These are phyloP conservation scores for Acronicta alni DNA, from an alignment of 2,888 invertebrate genomes.

Conservation along the genomic window DNA sequence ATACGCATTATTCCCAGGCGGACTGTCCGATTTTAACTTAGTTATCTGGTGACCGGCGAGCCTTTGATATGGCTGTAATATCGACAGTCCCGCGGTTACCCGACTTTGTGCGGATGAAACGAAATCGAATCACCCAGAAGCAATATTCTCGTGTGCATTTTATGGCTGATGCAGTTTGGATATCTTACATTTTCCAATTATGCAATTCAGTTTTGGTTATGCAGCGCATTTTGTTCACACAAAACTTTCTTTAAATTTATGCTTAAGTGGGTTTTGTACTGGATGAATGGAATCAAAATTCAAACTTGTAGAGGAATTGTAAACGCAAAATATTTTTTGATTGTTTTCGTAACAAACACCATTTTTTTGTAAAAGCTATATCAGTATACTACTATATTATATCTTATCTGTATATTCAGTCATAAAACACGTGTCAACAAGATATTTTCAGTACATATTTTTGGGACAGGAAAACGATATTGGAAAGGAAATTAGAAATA, in stretches of 20 bases:
- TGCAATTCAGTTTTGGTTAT: constrained; percentile 9
- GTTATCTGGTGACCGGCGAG: constrained; percentile 33
- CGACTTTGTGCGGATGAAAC: constrained; percentile 44
- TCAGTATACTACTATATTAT: too few species aligned
- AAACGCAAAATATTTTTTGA: too few species aligned
- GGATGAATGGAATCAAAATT: neutral
- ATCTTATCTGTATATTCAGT: neutral
- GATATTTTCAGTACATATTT: constrained; percentile 6
- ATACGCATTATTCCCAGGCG: neutral
- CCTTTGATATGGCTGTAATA: constrained; percentile 50
- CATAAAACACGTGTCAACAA: constrained; percentile 4
- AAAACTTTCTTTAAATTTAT: neutral
- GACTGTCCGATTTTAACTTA: constrained; percentile 33
- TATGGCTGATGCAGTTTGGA: constrained; percentile 29
- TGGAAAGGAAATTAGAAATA: constrained; percentile 27
- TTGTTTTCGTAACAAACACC: too few species aligned
- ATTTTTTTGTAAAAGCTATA: too few species aligned
- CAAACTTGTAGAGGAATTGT: too few species aligned
- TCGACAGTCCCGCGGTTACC: constrained; percentile 40
- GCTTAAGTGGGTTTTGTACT: neutral
- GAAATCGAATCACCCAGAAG: constrained; percentile 49
- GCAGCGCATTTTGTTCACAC: constrained; percentile 1
- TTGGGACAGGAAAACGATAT: constrained; percentile 11
- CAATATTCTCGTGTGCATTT: constrained; percentile 44
- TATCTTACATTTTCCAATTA: constrained; percentile 27